Conservation (phyloP, 2,888 invertebrate genomes). For the Trachelus tabidus region DNA sequence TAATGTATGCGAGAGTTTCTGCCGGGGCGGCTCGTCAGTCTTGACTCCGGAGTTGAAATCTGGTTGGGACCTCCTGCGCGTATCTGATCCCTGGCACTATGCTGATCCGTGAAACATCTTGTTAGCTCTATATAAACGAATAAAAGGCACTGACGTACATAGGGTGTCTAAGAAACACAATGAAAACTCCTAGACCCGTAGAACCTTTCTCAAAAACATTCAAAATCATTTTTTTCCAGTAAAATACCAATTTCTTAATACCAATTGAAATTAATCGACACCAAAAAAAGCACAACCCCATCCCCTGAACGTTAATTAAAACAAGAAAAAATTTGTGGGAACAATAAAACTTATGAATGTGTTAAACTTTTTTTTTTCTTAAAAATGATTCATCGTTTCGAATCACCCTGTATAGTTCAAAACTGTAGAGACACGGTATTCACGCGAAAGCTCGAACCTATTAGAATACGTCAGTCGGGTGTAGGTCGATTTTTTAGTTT, state of each 20-base stretch:
- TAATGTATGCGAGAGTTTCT: slow-evolving; percentile 60
- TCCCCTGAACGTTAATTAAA: neutral
- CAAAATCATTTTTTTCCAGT: neutral
- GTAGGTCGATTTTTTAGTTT: neutral
- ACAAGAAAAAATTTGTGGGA: too few species aligned
- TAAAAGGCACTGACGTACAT: slow-evolving; percentile 26
- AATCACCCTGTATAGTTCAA: neutral
- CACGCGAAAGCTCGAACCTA: slow-evolving; percentile 42
- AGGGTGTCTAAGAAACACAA: neutral
- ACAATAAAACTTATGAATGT: too few species aligned
- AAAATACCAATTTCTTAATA: neutral
- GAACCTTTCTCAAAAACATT: neutral
- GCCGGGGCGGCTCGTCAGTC: slow-evolving; percentile 50
- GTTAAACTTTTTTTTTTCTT: too few species aligned
- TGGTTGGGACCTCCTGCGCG: slow-evolving; percentile 54
- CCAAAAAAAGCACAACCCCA: too few species aligned
- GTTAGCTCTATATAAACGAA: slow-evolving; percentile 54
- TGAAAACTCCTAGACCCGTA: neutral
- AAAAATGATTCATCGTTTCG: neutral
- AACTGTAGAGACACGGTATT: neutral
- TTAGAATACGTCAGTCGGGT: slow-evolving; percentile 48
- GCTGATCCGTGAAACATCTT: slow-evolving; percentile 62
- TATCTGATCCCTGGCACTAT: slow-evolving; percentile 55
- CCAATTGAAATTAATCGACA: neutral
- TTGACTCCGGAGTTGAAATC: slow-evolving; percentile 43